A percentile compares a stretch with the other conserved stretches of the same genome.
phyloP scores from a whole-genome alignment of 2,888 invertebrate genomes.

The Mythimna vitellina region DNA sequence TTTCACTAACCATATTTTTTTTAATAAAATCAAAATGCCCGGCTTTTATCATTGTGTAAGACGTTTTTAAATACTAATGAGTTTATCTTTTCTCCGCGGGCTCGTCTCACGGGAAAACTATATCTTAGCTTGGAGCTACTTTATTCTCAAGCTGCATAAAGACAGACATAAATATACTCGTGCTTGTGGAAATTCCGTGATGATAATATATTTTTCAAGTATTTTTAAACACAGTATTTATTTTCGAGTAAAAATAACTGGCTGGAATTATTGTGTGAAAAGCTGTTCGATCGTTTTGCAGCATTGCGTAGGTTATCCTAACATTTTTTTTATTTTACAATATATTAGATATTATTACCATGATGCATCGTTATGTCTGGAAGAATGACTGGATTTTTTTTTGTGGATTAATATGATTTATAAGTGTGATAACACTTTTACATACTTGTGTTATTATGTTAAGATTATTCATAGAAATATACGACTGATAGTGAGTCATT shows the following conservation, averaged over 20 bases:
- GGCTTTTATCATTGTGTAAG: background rate
- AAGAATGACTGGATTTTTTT: constrained; percentile 10
- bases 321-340: constrained; percentile 11
- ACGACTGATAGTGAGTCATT: background rate
- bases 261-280: constrained; percentile 23
- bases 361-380: constrained; percentile 22
- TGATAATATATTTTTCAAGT: constrained; percentile 19
- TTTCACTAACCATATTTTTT: too few relatives aligned
- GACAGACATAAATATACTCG: background rate
- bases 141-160: background rate
- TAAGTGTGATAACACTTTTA: constrained; percentile 4
- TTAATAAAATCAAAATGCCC: too few relatives aligned
- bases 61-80: background rate
- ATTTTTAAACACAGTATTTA: constrained; percentile 37
- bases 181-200: background rate
- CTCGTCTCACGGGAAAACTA: background rate
- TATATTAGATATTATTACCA: constrained; percentile 18
- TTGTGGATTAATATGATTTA: constrained; percentile 15
- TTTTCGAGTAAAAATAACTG: constrained; percentile 42
- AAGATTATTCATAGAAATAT: constrained; percentile 8
- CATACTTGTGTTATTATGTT: background rate
- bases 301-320: background rate
- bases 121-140: background rate
- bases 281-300: constrained; percentile 13
- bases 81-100: background rate